Conservation (phyloP, 2,797 vertebrate genomes). For the Poliocrania exsul region DNA sequence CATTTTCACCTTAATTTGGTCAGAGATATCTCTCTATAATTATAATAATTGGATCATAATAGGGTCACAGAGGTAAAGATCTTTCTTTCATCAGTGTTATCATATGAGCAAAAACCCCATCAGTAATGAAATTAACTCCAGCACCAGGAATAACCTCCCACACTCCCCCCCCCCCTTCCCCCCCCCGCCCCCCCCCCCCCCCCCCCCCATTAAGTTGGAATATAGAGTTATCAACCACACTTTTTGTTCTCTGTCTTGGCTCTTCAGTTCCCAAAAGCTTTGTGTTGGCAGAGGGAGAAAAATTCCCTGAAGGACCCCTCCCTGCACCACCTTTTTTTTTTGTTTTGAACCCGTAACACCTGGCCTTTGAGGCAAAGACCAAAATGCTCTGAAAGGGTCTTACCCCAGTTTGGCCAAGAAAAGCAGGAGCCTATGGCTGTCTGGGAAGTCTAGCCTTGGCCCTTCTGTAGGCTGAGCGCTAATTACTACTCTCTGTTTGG, state of each 20-base stretch:
- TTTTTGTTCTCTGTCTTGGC: too few relatives aligned
- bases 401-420: not conserved
- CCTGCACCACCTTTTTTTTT: too few relatives aligned
- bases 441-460: not conserved
- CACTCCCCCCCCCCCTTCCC: too few relatives aligned
- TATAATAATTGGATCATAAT: not conserved
- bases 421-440: not conserved
- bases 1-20: not conserved
- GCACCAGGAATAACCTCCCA: too few relatives aligned
- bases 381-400: not conserved
- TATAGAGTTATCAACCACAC: too few relatives aligned
- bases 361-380: not conserved
- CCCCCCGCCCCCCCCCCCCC: too few relatives aligned
- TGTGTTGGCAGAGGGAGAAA: too few relatives aligned
- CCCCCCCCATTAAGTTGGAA: too few relatives aligned
- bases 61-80: not conserved
- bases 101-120: not conserved
- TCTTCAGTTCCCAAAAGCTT: too few relatives aligned
- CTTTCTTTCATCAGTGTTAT: not conserved
- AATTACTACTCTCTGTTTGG: rapidly evolving
- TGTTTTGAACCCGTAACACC: too few relatives aligned
- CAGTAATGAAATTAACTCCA: not conserved
- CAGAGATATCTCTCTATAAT: not conserved
- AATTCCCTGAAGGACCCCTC: too few relatives aligned
- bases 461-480: not conserved